Base-by-base conservation (phyloP, 2,888 invertebrate species). In the Tigriopus californicus region DNA sequence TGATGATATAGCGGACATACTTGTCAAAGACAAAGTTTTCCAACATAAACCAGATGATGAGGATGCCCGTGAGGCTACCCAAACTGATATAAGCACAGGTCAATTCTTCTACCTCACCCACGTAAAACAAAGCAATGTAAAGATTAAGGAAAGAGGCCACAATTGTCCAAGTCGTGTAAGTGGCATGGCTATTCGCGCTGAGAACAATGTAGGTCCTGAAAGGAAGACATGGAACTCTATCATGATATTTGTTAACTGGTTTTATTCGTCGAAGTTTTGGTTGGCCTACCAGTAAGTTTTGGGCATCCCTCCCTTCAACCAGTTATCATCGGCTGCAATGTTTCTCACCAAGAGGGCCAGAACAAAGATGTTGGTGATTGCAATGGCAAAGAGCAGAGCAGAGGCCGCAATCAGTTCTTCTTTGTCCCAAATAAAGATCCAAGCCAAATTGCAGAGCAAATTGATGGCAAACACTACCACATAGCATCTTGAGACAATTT, bases 341-440 rank as follows among this genome's bases (percentile, higher is more conserved):
- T 49, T 62, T 44, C 58, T 60, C 41, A 59, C 55, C 11, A 62
- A 12, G 33, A 49, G 2, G 2, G 20, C 49, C 15, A 49, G 5
- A 11, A 12, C 15, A 22, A 49, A 3, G 10, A 49, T 18, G 11
- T 49, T 49, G 5, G 49, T 49, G 5, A 20, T 3, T 8, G 49
- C 49, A 20, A 49, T 20, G 3, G 22, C 20, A 22, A 49, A 49
- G 2, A 49, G 49, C 22, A 49, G 22, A 13, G 22, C 20, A 2
- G 49, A 15, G 5, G 49, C 15, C 5, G 20, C 49, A 49, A 49
- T 22, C 20, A 49, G 49, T 49, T 49, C 20, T 22, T 49, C 49
- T 49, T 22, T 15, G 20, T 49, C 49, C 49, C 49, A 49, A 49
- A 22, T 18, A 22, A 49, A 49, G 22, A 22, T 22, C 49, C 49